Conservation (phyloP, 35 echinoderm and acorn worm species). For the Anneissia japonica region DNA sequence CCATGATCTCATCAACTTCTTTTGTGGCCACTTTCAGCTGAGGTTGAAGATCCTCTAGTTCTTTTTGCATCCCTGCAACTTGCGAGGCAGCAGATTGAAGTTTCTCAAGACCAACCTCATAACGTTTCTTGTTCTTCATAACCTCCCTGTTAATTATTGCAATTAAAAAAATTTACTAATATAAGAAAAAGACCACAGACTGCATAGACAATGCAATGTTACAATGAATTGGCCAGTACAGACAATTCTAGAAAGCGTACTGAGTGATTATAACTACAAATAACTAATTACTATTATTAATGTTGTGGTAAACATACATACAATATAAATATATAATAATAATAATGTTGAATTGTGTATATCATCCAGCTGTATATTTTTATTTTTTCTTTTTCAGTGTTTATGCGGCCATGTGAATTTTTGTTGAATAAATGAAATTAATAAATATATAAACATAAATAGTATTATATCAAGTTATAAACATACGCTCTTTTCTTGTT, state of each 20-base stretch:
- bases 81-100: conserved; percentile 84
- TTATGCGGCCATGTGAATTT: background rate
- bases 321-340: too few species aligned
- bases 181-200: too few species aligned
- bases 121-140: conserved; percentile 75
- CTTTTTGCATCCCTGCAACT: conserved; percentile 91
- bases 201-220: too few species aligned
- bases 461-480: background rate
- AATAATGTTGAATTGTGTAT: too few species aligned
- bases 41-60: conserved; percentile 86
- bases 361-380: background rate
- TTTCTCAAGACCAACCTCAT: conserved; percentile 95
- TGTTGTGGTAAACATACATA: too few species aligned
- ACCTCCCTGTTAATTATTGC: background rate
- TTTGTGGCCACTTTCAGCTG: conserved; percentile 91
- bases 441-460: background rate
- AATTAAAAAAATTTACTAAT: too few species aligned
- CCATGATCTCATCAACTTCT: conserved; percentile 97
- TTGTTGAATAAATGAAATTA: background rate
- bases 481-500: conserved; percentile 84
- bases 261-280: too few species aligned
- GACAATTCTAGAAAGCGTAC: too few species aligned
- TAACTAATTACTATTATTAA: too few species aligned
- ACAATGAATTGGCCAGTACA: too few species aligned
- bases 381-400: background rate